phyloP scores from a whole-genome alignment of 1,140 invertebrate genomes.

The Heliconius congener region DNA sequence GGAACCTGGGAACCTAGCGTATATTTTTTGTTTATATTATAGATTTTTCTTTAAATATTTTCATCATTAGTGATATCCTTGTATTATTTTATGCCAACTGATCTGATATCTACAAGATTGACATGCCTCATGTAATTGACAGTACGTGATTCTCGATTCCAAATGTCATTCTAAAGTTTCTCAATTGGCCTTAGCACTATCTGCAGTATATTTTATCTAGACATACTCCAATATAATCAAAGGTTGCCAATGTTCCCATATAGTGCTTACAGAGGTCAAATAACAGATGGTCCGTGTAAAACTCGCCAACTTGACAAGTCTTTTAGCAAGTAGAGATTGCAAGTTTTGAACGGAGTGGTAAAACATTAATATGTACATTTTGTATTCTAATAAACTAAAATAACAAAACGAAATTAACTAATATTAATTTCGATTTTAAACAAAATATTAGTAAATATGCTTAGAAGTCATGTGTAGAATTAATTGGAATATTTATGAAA shows the following conservation, averaged over 20 bases:
- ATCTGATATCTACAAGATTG: background rate
- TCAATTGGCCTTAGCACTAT: background rate
- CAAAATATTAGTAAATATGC: too few species aligned
- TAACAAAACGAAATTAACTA: too few species aligned
- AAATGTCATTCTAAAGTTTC: slow-evolving; percentile 8
- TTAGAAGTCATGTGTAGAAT: too few species aligned
- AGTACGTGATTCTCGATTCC: background rate
- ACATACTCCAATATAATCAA: background rate
- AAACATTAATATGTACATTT: too few species aligned
- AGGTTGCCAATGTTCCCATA: background rate
- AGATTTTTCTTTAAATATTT: too few species aligned
- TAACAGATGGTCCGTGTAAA: background rate
- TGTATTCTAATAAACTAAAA: too few species aligned
- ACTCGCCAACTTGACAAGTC: background rate
- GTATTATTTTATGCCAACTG: background rate
- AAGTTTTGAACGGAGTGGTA: background rate
- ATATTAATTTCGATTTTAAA: too few species aligned
- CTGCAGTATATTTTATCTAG: background rate
- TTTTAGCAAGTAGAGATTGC: background rate
- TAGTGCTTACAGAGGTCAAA: background rate
- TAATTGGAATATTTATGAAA: too few species aligned
- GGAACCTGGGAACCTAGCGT: too few species aligned
- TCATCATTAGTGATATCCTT: too few species aligned
- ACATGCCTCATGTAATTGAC: background rate
- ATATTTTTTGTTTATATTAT: too few species aligned